These are phyloP conservation scores for Argynnis bischoffii DNA, from an alignment of 2,888 invertebrate species.

Conservation along the genomic window DNA sequence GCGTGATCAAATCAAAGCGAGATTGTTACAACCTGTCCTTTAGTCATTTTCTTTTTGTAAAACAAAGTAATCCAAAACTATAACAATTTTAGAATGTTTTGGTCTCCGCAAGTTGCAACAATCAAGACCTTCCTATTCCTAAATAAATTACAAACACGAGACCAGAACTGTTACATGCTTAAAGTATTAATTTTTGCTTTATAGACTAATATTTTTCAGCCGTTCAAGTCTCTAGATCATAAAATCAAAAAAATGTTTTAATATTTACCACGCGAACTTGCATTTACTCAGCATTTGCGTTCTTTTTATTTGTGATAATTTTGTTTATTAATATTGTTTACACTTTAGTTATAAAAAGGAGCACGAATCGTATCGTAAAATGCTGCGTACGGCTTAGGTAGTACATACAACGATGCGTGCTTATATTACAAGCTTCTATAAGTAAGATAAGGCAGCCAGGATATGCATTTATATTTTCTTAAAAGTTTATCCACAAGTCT, in stretches of 20 bases:
- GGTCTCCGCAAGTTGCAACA: too few species aligned
- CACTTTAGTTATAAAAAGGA: constrained; percentile 6
- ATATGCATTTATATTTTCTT: constrained; percentile 32
- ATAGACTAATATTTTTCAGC: too few species aligned
- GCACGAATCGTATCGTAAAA: constrained; percentile 18
- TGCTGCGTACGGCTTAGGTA: background rate
- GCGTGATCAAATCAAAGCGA: background rate
- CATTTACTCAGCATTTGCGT: constrained; percentile 42
- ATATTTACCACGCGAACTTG: constrained; percentile 21
- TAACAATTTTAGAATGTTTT: too few species aligned
- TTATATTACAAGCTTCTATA: constrained; percentile 18
- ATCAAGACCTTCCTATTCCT: too few species aligned
- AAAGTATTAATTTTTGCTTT: too few species aligned
- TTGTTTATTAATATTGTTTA: background rate
- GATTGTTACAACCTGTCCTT: background rate
- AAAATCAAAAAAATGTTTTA: background rate
- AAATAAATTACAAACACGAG: too few species aligned
- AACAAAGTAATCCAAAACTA: background rate
- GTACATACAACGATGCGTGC: background rate
- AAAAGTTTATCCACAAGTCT: constrained; percentile 12
- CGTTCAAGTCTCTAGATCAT: background rate
- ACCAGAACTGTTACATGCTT: too few species aligned
- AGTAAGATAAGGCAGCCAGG: constrained; percentile 17
- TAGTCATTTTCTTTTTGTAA: background rate
- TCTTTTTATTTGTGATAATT: constrained; percentile 23